These are phyloP conservation scores for Keiferia lycopersicella DNA, from an alignment of 2,888 invertebrate genomes.

Conservation along the genomic window DNA sequence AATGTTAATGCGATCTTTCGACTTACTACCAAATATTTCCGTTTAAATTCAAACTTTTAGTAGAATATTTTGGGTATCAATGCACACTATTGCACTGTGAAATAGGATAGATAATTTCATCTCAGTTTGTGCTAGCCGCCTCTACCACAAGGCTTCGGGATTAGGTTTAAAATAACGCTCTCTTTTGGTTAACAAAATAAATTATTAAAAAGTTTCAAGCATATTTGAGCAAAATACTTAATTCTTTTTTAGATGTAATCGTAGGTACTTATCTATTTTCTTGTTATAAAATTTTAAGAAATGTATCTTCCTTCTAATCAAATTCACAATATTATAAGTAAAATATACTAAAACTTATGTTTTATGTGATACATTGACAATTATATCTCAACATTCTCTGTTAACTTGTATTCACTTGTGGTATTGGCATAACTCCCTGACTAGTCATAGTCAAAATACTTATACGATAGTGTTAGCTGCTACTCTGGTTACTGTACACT, in stretches of 20 bases:
- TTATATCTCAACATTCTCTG: not conserved
- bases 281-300: not conserved
- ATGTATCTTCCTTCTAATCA: not conserved
- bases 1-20: slow-evolving; percentile 30
- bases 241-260: too few relatives aligned
- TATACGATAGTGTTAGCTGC: slow-evolving; percentile 10
- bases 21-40: slow-evolving; percentile 54
- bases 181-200: not conserved
- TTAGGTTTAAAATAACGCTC: slow-evolving; percentile 1
- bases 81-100: slow-evolving; percentile 58
- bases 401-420: slow-evolving; percentile 21
- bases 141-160: slow-evolving; percentile 16
- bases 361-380: not conserved
- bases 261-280: not conserved
- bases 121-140: slow-evolving; percentile 28
- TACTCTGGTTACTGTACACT: slow-evolving; percentile 39
- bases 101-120: slow-evolving; percentile 50
- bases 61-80: slow-evolving; percentile 56
- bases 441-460: slow-evolving; percentile 23
- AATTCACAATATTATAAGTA: not conserved
- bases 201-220: not conserved
- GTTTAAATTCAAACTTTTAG: slow-evolving; percentile 47
- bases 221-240: too few relatives aligned
- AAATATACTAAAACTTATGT: too few relatives aligned
- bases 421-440: slow-evolving; percentile 23